Conservation (phyloP, 2,797 vertebrate genomes). For the Peromyscus melanophrys region DNA sequence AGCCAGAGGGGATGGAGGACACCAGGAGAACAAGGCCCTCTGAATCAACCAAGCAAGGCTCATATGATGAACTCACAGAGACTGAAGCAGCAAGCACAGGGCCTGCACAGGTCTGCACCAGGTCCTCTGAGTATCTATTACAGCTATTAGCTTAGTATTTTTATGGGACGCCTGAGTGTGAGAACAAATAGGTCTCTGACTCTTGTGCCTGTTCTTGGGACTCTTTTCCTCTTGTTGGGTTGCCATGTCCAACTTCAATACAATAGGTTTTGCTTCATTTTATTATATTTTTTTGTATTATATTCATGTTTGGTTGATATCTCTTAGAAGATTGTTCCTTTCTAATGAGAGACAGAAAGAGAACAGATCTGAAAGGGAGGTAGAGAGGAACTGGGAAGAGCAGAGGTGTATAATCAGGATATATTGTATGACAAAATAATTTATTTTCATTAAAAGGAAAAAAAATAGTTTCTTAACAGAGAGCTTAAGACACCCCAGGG, state of each 20-base stretch:
- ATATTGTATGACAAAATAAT: background rate
- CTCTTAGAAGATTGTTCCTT: background rate
- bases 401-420: background rate
- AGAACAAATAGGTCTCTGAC: background rate
- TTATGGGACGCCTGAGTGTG: background rate
- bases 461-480: background rate
- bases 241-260: background rate
- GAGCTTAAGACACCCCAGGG: background rate
- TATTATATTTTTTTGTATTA: background rate
- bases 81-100: background rate
- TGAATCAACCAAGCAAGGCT: background rate
- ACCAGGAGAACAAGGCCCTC: background rate
- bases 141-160: background rate
- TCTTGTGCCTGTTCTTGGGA: background rate
- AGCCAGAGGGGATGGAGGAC: background rate
- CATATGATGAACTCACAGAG: background rate
- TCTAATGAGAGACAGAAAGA: background rate
- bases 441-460: conserved; percentile 18
- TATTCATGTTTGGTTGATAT: background rate
- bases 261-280: background rate
- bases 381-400: background rate
- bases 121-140: background rate
- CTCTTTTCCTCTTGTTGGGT: background rate
- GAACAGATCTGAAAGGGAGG: background rate
- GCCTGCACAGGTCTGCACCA: background rate